Base-by-base conservation (phyloP, 2,888 invertebrate genomes). In the Carterocephalus palaemon region DNA sequence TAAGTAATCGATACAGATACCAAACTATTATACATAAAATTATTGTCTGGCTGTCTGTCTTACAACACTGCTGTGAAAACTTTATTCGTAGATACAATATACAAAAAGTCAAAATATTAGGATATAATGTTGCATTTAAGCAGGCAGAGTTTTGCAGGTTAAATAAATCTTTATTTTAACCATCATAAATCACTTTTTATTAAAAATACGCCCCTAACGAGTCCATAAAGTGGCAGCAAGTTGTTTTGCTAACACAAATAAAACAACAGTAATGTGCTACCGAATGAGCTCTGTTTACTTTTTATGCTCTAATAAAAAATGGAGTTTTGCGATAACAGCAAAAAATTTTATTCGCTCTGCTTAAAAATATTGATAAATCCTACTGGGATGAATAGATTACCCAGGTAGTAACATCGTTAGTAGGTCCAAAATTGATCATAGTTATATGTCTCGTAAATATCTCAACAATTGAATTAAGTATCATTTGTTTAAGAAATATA, bases 231-330 rank as follows among this genome's bases (percentile, higher is more conserved):
- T 23, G 66, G 70, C 57, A 59, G 67, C 15, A n/a, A 62, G 59
- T 60, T 59, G 60, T 55, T 63, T 70, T 67, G 54, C 57, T 60
- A 56, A 64, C 59, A 62, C 51, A 78, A 78, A 79, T 65, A 77
- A 76, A 76, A 57, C 62, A 75, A 71, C 62, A 60, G 52, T 65
- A 70, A 64, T 57, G 53, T 52, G 81, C 81, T 81, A 78, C 80
- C 68, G 80, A 75, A 75, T 70, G 65, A 63, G 68, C 60, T 63
- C 53, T 64, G 70, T 67, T 66, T 53, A 49, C 56, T 67, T 71
- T 70, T 75, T 74, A 58, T 56, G 34, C 48, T 51, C 46, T 32
- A 50, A 52, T 65, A 74, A 75, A 75, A 74, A 70, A 72, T 61
- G 59, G 61, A 57, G 62, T 68, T 63, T 62, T 57, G 54, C 56